Conservation (phyloP, 1,140 invertebrate genomes). For the Coelopa frigida region DNA sequence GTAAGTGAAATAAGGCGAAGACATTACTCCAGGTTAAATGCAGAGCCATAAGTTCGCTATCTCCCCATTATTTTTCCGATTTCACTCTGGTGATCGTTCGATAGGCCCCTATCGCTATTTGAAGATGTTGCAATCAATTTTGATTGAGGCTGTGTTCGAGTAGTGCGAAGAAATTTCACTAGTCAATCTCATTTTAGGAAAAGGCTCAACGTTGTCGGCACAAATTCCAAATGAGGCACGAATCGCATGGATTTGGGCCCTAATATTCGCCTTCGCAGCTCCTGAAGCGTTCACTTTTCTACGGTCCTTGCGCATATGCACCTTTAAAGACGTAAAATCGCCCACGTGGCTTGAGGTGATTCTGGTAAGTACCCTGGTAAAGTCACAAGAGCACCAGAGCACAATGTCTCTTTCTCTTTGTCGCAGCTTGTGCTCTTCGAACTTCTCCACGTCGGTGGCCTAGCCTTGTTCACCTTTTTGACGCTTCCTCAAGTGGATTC, state of each 20-base stretch:
- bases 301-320: constrained; percentile 74
- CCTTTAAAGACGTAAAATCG: constrained; percentile 61
- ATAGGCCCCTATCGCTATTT: not conserved
- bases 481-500: constrained; percentile 85
- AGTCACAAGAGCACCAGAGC: no score
- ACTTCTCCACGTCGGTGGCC: constrained; percentile 76
- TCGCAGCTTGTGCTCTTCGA: constrained; percentile 60
- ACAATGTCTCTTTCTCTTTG: no score
- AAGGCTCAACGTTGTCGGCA: constrained; percentile 45
- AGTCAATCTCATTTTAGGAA: constrained; percentile 16
- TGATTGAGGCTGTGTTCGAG: constrained; percentile 28
- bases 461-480: constrained; percentile 77
- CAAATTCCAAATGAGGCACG: constrained; percentile 68
- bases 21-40: not conserved
- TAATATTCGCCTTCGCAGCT: constrained; percentile 75
- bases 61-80: no score
- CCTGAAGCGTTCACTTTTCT: constrained; percentile 82
- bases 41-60: no score
- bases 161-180: constrained; percentile 52
- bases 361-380: constrained; percentile 53
- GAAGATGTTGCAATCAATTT: not conserved
- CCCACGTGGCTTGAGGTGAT: constrained; percentile 33
- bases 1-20: constrained; percentile 21
- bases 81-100: no score
- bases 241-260: constrained; percentile 85